Evolutionary conservation across 2,113 vertebrate genomes (phyloP).

Genomic region (Boulengerochromis microlepis): DNA sequence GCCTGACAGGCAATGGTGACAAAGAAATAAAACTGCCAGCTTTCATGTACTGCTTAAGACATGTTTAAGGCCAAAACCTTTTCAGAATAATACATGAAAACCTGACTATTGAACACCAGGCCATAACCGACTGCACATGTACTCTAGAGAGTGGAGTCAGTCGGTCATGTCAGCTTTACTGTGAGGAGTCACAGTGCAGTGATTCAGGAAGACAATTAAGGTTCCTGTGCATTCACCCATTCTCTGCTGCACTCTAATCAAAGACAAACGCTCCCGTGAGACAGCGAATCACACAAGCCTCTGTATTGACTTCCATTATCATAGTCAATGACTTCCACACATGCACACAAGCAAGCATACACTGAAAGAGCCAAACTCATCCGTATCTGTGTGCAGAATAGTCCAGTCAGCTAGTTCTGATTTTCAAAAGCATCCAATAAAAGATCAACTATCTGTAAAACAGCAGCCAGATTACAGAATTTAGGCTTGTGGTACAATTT

Average conservation of each 20-base stretch:
- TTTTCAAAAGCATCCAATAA: neutral
- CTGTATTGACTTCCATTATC: slow-evolving; percentile 45
- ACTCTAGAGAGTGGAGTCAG: slow-evolving; percentile 31
- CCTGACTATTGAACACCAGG: neutral
- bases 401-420: neutral
- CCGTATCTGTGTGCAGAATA: neutral
- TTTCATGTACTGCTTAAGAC: neutral
- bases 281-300: slow-evolving; percentile 6
- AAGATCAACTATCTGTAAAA: neutral
- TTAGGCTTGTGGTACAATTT: neutral
- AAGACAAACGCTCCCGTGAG: slow-evolving; percentile 40
- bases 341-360: neutral
- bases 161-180: slow-evolving; percentile 41
- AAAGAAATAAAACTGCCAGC: neutral
- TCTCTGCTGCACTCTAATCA: slow-evolving; percentile 45
- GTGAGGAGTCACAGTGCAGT: slow-evolving; percentile 45
- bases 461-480: neutral
- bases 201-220: slow-evolving; percentile 60
- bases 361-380: neutral
- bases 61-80: neutral
- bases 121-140: slow-evolving; percentile 32
- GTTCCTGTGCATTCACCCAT: slow-evolving; percentile 51
- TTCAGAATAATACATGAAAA: neutral
- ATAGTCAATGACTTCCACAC: slow-evolving; percentile 10
- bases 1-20: neutral